Conservation (phyloP, 1,140 invertebrate species). For the Drosophila rufa region DNA sequence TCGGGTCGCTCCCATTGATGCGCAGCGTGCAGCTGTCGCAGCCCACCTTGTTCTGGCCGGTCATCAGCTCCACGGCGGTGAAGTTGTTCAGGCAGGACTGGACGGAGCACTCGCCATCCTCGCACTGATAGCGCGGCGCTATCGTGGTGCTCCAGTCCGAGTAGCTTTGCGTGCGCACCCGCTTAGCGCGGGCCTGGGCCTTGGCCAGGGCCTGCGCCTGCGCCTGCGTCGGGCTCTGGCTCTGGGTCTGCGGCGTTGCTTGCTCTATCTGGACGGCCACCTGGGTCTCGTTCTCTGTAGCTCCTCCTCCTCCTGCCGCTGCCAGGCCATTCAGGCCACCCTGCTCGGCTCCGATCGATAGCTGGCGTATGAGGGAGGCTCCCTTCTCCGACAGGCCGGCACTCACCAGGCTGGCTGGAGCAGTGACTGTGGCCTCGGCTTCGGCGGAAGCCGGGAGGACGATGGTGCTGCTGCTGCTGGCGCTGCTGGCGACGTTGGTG, state of each 20-base stretch:
- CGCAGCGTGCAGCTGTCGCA: constrained; percentile 95
- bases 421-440: background rate
- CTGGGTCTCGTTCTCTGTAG: background rate
- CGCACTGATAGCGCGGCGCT: constrained; percentile 89
- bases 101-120: constrained; percentile 92
- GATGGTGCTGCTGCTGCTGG: background rate
- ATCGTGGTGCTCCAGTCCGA: constrained; percentile 86
- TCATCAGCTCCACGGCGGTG: constrained; percentile 94
- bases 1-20: constrained; percentile 87
- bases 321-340: background rate
- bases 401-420: constrained; percentile 53
- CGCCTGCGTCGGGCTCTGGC: background rate
- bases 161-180: constrained; percentile 79
- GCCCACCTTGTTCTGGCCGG: constrained; percentile 95
- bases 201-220: constrained; percentile 10
- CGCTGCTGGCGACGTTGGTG: constrained; percentile 4
- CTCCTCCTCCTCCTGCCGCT: background rate
- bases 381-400: constrained; percentile 74
- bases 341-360: constrained; percentile 38
- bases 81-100: constrained; percentile 96
- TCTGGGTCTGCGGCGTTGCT: too few species aligned
- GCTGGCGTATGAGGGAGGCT: constrained; percentile 68
- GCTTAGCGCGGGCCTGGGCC: constrained; percentile 51
- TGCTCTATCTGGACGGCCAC: background rate
- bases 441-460: background rate